phyloP scores from a whole-genome alignment of 2,113 vertebrate genomes.

The Heterocephalus glaber region DNA sequence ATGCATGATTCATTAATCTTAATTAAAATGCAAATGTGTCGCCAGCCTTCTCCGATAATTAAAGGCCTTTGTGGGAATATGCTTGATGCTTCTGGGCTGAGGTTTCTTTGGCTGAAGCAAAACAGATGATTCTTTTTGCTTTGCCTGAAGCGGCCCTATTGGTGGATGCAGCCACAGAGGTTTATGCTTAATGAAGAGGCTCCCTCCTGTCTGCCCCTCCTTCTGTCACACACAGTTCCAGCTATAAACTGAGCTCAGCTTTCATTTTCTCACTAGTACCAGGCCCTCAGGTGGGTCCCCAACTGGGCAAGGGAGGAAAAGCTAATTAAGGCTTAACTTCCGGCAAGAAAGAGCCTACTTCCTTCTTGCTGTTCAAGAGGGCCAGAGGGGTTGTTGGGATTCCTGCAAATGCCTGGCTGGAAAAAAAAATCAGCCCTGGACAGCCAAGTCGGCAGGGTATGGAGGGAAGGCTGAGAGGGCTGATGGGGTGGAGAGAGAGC shows the following conservation, averaged over 20 bases:
- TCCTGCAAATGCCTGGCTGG: not conserved
- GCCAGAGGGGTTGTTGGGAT: not conserved
- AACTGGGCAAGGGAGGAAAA: not conserved
- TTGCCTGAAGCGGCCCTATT: not conserved
- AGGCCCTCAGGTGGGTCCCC: not conserved
- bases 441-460: not conserved
- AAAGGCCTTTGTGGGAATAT: constrained; percentile 58
- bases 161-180: not conserved
- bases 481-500: accelerated
- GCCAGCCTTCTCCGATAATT: constrained; percentile 69
- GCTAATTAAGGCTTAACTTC: not conserved
- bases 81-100: constrained; percentile 52
- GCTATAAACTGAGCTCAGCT: not conserved
- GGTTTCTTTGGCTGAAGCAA: constrained; percentile 47
- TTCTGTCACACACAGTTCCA: not conserved
- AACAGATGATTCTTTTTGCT: not conserved
- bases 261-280: not conserved
- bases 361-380: not conserved
- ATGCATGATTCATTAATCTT: constrained; percentile 76
- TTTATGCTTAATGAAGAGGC: not conserved
- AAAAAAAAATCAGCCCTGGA: not conserved
- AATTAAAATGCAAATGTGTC: constrained; percentile 79
- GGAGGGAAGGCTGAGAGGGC: too few relatives aligned
- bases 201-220: not conserved
- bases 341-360: not conserved